phyloP scores from a whole-genome alignment of 2,888 invertebrate species.

The Saturnia pavonia region DNA sequence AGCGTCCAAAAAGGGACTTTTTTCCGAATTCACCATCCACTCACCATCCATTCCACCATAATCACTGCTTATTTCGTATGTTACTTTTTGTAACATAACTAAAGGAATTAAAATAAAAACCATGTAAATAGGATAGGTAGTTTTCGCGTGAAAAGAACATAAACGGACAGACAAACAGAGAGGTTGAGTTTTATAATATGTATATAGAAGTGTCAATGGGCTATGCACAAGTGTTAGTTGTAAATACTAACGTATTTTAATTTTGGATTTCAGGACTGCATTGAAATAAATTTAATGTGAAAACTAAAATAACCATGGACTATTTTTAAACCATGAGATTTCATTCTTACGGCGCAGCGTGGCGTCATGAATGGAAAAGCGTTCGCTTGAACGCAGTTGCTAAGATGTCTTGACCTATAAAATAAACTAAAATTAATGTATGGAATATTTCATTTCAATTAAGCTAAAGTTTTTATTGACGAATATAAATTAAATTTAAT shows the following conservation, averaged over 20 bases:
- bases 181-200: too few species aligned
- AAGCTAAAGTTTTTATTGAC: not conserved
- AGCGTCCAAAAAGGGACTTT: too few species aligned
- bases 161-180: too few species aligned
- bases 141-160: too few species aligned
- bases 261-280: not conserved
- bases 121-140: too few species aligned
- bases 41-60: too few species aligned
- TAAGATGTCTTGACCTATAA: slow-evolving; percentile 7
- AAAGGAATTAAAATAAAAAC: too few species aligned
- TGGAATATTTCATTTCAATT: not conserved
- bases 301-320: not conserved
- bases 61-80: too few species aligned
- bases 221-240: not conserved
- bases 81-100: too few species aligned
- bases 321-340: not conserved
- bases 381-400: not conserved
- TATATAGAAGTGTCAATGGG: not conserved
- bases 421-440: slow-evolving; percentile 7
- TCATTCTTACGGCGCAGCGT: not conserved
- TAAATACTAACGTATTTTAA: not conserved
- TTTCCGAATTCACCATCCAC: too few species aligned
- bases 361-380: not conserved
- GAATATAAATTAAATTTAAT: not conserved
- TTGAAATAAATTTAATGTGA: not conserved